These are phyloP conservation scores for Hucho hucho DNA, from an alignment of 2,113 vertebrate genomes.

Conservation along the genomic window DNA sequence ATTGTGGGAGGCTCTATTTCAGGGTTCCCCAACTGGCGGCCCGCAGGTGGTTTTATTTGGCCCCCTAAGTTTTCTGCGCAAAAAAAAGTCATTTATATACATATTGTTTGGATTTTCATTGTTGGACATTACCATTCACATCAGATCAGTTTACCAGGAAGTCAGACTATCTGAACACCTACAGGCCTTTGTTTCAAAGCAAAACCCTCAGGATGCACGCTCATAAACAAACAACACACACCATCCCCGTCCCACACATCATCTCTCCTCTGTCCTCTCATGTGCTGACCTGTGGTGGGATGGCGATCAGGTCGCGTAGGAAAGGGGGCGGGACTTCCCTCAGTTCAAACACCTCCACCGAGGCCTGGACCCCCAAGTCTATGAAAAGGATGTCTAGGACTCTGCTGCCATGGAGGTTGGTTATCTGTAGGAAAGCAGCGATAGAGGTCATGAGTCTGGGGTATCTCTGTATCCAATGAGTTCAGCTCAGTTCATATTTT, in stretches of 20 bases:
- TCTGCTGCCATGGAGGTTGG: slow-evolving; percentile 88
- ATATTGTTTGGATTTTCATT: too few relatives aligned
- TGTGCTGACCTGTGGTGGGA: slow-evolving; percentile 87
- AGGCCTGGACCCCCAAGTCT: slow-evolving; percentile 85
- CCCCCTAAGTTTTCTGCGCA: too few relatives aligned
- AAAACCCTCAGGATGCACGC: background rate
- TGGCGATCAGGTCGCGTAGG: slow-evolving; percentile 80
- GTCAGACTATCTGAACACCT: slow-evolving; percentile 61
- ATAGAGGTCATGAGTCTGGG: background rate
- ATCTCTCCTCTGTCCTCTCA: too few relatives aligned
- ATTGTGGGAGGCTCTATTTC: too few relatives aligned
- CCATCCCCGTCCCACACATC: background rate
- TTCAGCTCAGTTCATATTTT: too few relatives aligned
- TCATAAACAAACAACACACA: background rate
- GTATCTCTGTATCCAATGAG: too few relatives aligned
- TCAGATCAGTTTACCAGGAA: too few relatives aligned
- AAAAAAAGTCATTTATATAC: too few relatives aligned
- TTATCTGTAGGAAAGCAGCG: slow-evolving; percentile 75
- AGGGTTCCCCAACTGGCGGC: too few relatives aligned
- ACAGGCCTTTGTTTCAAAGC: slow-evolving; percentile 6
- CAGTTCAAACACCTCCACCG: slow-evolving; percentile 90
- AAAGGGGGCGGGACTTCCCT: slow-evolving; percentile 86
- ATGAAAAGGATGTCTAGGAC: slow-evolving; percentile 89
- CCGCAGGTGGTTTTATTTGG: too few relatives aligned
- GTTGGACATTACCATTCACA: background rate